phyloP scores from a whole-genome alignment of 2,113 vertebrate species.

The Dolichallabes microphthalmus region DNA sequence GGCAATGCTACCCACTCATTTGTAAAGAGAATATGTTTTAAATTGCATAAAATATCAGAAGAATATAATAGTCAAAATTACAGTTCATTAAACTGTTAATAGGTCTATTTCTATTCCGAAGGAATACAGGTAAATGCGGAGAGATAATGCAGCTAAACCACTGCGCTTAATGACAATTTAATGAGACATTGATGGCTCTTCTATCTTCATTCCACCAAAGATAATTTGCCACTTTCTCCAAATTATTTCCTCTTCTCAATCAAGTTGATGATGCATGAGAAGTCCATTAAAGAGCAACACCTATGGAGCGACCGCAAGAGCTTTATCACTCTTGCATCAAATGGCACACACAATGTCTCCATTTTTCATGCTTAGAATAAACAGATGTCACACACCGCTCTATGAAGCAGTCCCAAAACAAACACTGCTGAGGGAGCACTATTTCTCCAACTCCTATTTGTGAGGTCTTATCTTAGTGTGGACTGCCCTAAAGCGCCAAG shows the following conservation, averaged over 20 bases:
- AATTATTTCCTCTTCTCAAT: constrained; percentile 54
- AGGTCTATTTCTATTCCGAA: constrained; percentile 19
- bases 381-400: constrained; percentile 64
- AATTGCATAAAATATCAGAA: neutral
- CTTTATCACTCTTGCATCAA: constrained; percentile 36
- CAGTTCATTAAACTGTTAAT: neutral
- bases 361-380: constrained; percentile 74
- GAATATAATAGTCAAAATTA: neutral
- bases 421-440: constrained; percentile 68
- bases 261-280: constrained; percentile 54
- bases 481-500: constrained; percentile 37
- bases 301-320: constrained; percentile 32
- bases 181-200: constrained; percentile 54
- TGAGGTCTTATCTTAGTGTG: constrained; percentile 49
- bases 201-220: constrained; percentile 51
- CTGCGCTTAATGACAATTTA: constrained; percentile 47
- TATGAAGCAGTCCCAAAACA: constrained; percentile 34
- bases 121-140: constrained; percentile 38
- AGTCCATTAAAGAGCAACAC: constrained; percentile 50
- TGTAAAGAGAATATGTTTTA: neutral
- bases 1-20: neutral
- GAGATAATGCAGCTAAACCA: constrained; percentile 38
- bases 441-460: constrained; percentile 58
- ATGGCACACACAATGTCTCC: constrained; percentile 57
- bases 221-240: constrained; percentile 54